Percentiles rank a stretch among this genome's conserved stretches.
phyloP scores from a whole-genome alignment of 2,888 invertebrate species.

The Scotopteryx bipunctaria region DNA sequence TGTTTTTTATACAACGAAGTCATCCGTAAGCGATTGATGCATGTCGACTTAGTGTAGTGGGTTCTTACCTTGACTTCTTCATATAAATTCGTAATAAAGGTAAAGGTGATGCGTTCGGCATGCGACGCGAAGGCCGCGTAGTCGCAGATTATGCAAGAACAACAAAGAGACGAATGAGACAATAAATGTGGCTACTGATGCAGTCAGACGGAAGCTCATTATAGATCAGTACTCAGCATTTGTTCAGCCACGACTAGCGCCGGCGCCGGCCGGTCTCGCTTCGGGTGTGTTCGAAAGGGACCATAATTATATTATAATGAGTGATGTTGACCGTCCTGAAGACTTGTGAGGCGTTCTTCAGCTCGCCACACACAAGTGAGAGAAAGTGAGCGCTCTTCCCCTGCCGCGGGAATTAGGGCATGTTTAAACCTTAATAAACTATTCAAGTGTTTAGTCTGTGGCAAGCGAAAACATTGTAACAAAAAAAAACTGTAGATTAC shows the following conservation, averaged over 20 bases:
- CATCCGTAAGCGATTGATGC: too few species aligned
- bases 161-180: slow-evolving; percentile 20
- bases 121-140: neutral
- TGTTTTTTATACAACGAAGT: too few species aligned
- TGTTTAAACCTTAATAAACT: too few species aligned
- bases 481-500: too few species aligned
- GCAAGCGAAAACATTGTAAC: too few species aligned
- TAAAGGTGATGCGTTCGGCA: neutral
- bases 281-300: too few species aligned
- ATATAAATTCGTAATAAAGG: too few species aligned
- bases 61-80: neutral
- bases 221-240: neutral
- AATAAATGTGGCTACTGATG: slow-evolving; percentile 20
- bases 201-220: slow-evolving; percentile 10
- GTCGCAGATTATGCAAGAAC: slow-evolving; percentile 20
- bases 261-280: too few species aligned
- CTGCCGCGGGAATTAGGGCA: too few species aligned
- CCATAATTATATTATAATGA: too few species aligned
- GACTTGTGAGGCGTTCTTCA: slow-evolving; percentile 53
- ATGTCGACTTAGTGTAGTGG: too few species aligned
- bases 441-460: too few species aligned
- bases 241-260: neutral
- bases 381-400: slow-evolving; percentile 14
- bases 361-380: slow-evolving; percentile 3
- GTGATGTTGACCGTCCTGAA: slow-evolving; percentile 61